Conservation (phyloP, 2,888 invertebrate genomes). For the Acanthosoma haemorrhoidale region DNA sequence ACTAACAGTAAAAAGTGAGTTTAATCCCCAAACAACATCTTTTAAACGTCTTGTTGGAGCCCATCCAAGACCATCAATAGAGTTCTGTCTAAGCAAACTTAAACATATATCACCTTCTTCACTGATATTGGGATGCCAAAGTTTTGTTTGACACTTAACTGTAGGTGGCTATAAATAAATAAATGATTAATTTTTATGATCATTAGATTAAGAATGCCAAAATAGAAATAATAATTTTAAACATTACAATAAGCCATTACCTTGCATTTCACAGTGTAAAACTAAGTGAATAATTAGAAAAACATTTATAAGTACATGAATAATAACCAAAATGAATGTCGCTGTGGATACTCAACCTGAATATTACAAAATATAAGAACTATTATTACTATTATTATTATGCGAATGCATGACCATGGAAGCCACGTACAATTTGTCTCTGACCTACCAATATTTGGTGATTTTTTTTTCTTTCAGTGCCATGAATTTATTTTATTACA, state of each 20-base stretch:
- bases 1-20: conserved; percentile 85
- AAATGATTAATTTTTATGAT: neutral
- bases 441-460: no score
- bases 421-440: no score
- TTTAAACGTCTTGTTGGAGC: conserved; percentile 85
- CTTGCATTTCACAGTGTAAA: neutral
- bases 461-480: no score
- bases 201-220: neutral
- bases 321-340: no score
- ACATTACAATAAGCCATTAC: neutral
- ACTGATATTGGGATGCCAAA: conserved; percentile 96
- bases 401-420: no score
- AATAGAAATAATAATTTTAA: neutral
- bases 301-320: neutral
- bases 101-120: conserved; percentile 89
- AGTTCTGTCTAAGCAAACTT: conserved; percentile 81
- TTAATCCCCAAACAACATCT: conserved; percentile 90
- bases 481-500: no score
- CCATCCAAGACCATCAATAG: conserved; percentile 91
- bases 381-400: no score
- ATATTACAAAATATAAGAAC: no score
- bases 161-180: conserved; percentile 71
- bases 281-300: neutral
- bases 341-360: no score
- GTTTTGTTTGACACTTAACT: conserved; percentile 82